Percentiles rank a stretch among this genome's conserved stretches.
Evolutionary conservation across 2,888 invertebrate species (phyloP).

Genomic region (Spodoptera exigua): DNA sequence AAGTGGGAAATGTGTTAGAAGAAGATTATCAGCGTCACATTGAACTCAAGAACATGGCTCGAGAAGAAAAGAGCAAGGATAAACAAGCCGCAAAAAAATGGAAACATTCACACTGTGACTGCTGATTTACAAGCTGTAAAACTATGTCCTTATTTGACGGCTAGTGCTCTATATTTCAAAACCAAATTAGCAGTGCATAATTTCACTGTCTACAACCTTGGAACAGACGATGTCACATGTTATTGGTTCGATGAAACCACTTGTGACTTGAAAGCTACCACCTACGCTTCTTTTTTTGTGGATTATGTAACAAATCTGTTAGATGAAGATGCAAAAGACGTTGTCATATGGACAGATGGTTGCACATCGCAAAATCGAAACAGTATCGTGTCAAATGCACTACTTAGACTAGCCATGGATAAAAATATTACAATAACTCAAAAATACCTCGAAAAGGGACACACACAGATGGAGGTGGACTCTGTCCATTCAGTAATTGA

Average conservation of each 20-base stretch:
- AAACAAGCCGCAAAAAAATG: not conserved
- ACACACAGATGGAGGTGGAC: conserved; percentile 51
- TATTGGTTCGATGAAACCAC: not conserved
- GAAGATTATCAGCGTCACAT: not conserved
- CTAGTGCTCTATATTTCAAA: not conserved
- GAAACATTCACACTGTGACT: conserved; percentile 23
- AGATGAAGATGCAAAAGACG: not conserved
- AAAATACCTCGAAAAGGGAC: conserved; percentile 47
- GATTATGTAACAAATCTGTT: not conserved
- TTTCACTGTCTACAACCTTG: not conserved
- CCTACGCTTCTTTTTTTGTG: not conserved
- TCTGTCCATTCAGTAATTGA: conserved; percentile 44
- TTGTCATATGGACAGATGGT: not conserved
- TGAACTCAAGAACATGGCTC: not conserved
- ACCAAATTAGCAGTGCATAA: not conserved
- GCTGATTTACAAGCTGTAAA: conserved; percentile 12
- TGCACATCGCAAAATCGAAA: not conserved
- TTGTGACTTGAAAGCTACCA: not conserved
- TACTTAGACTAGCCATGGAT: not conserved
- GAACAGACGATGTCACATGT: not conserved
- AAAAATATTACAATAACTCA: conserved; percentile 31
- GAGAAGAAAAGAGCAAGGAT: not conserved
- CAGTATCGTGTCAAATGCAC: not conserved
- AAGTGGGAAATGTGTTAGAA: not conserved
- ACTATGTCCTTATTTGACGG: conserved; percentile 10